Base-by-base conservation (phyloP, 2,113 vertebrate species). In the Clinocottus analis region DNA sequence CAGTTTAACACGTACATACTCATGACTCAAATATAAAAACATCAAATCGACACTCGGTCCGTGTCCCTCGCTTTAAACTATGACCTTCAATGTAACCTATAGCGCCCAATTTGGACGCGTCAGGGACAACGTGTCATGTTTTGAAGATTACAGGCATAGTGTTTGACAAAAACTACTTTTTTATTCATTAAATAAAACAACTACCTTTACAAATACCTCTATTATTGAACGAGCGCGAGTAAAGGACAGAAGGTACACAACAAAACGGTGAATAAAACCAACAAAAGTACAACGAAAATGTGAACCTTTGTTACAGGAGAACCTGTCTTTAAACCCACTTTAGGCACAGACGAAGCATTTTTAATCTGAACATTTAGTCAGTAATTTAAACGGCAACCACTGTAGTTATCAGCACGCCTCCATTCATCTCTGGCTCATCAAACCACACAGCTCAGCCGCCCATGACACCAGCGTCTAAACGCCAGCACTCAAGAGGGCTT, bases 371-470 rank as follows among this genome's bases (percentile, higher is more conserved):
- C 29, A 9, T 12, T 16, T 17, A 61, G 17, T 55, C 27, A 56
- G 9, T 67, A 2, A 23, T 3, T 59, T 14, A 55, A 60, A 47
- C 35, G 7, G 77, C 37, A 59, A 64, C 16, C 39, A 13, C 12
- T 49, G 6, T 7, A 12, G 7, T 56, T 11, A 25, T 14, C 61
- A 72, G n/a, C n/a, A 13, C 27, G 21, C 19, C 27, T 58, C 68
- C 55, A 21, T 55, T 63, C 21, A 16, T 75, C 56, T 69, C 53
- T 4, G 17, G 49, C 23, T 67, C 62, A 23, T 67, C 39, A 33
- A 67, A 53, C 53, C 77, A 49, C 51, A 59, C 51, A 59, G 29
- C 10, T 51, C 23, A 51, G 3, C 13, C 65, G n/a, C 19, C 13
- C 53, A 19, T 3, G 21, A 21, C 1, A 6, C n/a, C 21, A 19